Evolutionary conservation across 1,140 invertebrate genomes (phyloP), one percentile per base, ranked within the genome.

Genomic region (Neuroterus valhalla): DNA sequence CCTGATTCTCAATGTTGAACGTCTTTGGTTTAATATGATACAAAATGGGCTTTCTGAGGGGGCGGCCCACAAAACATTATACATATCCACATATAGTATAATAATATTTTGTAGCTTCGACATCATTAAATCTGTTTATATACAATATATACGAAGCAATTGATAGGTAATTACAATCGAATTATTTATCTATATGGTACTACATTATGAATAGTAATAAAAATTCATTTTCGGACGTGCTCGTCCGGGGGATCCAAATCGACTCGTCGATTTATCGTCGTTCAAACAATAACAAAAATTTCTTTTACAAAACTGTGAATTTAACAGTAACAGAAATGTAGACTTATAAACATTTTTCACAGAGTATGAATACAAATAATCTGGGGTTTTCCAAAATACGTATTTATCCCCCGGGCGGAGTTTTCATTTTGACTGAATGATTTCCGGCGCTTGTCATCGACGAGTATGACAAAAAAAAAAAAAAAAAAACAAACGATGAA

Each of bases 21-120:
- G 80, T 87, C 87, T 88, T 88, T 88, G 87, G 87, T 88, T 88
- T 88, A 87, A 86, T 88, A 87, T 86, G 78, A 83, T 88, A 87
- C 84, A 88, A 87, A 82, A 66, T 69, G 76, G 77, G 74, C 77
- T 68, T 78, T 83, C 46, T 66, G 70, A 75, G 23, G 68, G 31
- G 45, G 52, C 78, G 21, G 43, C 50, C 43, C 45, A 55, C 44
- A 55, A 45, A 79, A 84, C 79, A 86, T 70, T 78, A 76, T 76
- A 73, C 70, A 73, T 73, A 75, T 70, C 70, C 66, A 72, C 68
- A 74, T 70, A 78, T 70, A 68, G 21, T 76, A 68, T 68, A 44
- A 71, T 50, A 52, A 62, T 42, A 44, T 71, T 62, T 46, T 55
- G 52, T 31, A 82, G 43, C 43, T 75, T 77, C 55, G 78, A 77